Conservation (phyloP, 2,113 vertebrate genomes). For the Thalassarche chlororhynchos region DNA sequence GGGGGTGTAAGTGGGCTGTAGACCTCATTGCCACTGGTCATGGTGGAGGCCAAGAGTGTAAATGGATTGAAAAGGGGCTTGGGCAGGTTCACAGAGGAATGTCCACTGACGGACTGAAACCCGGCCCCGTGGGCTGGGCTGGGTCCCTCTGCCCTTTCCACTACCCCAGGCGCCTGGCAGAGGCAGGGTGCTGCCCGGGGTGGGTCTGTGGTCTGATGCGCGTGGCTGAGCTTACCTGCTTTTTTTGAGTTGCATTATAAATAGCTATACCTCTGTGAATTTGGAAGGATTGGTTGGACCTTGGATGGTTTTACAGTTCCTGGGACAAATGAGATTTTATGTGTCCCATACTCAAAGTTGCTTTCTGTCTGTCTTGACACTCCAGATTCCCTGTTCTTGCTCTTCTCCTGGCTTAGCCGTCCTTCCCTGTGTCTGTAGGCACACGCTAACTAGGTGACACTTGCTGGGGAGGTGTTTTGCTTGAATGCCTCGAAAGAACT, state of each 20-base stretch:
- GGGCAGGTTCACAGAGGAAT: neutral
- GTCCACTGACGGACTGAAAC: neutral
- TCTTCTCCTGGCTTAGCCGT: neutral
- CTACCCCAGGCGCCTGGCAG: neutral
- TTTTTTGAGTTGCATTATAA: neutral
- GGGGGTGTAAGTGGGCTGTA: neutral
- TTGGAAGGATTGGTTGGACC: neutral
- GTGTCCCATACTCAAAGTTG: neutral
- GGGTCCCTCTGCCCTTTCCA: neutral
- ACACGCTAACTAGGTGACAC: neutral
- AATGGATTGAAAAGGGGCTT: neutral
- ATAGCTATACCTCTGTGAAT: neutral
- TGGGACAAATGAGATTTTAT: neutral
- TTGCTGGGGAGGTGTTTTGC: neutral
- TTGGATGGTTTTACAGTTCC: neutral
- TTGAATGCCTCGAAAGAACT: neutral
- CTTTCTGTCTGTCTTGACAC: neutral
- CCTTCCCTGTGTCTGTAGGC: neutral
- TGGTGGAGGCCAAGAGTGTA: neutral
- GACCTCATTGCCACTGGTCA: neutral
- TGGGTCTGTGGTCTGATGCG: accelerated
- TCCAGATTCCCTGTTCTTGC: neutral
- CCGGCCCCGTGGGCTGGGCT: accelerated
- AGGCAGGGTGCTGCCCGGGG: neutral
- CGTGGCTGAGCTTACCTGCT: neutral